Evolutionary conservation across 2,113 vertebrate genomes (phyloP), one percentile per base, ranked within the genome.

Genomic region (Aix galericulata): DNA sequence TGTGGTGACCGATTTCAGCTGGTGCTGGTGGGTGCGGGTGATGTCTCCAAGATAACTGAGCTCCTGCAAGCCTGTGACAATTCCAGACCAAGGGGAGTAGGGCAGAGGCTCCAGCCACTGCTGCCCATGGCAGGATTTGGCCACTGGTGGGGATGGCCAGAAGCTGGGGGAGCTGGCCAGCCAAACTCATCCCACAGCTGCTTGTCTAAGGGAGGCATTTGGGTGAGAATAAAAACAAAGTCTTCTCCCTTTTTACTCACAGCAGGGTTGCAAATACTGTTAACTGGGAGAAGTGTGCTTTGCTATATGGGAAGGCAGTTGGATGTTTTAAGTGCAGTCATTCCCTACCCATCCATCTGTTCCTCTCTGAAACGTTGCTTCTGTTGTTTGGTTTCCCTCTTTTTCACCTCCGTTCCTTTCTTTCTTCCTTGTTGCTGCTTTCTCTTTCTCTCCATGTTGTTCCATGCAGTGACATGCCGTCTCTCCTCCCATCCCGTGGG

Each of bases 291-390:
- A 36, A 60, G 15, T 7, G 34, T 59, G 31, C 20, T 46, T 52
- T 64, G 38, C 13, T 13, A 0, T 4, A 1, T 3, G 50, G 36
- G 73, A 32, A 63, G 26, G 14, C 1, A 2, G 38, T 15, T 14
- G 50, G 32, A 5, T 11, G 27, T 22, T 79, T 36, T 68, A 40
- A 68, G n/a, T 27, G 42, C 56, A 36, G 25, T 25, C 4, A 2
- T 34, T 36, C 48, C 31, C 25, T n/a, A 36, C 38, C 21, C 42
- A 31, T n/a, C 21, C 34, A 46, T 64, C 18, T 4, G 11, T 27
- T 64, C 34, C 36, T 17, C 21, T 40, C 71, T 78, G 62, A 59
- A 46, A 60, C 23, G 20, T 29, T 20, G 17, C 6, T n/a, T 59
- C 18, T 48, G 38, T 6, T 17, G 71, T 77, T 78, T 11, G 27